A percentile compares a stretch with the other conserved stretches of the same genome.
Conservation (phyloP, 2,888 invertebrate species). For the Anoncus sp. region DNA sequence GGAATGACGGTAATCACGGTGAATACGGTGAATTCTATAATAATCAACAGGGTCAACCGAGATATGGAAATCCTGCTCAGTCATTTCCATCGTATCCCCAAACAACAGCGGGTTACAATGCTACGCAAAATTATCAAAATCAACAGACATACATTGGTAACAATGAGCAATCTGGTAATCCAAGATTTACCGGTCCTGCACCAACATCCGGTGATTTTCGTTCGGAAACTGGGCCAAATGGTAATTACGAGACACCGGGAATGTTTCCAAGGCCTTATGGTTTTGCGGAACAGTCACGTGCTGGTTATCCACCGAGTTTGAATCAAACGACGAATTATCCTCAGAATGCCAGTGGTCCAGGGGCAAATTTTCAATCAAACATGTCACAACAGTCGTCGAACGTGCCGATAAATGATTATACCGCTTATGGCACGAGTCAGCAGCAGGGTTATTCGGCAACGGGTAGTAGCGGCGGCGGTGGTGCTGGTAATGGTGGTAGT, state of each 20-base stretch:
- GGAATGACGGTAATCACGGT: slow-evolving; percentile 73
- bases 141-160: slow-evolving; percentile 61
- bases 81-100: slow-evolving; percentile 76
- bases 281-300: slow-evolving; percentile 77
- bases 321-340: slow-evolving; percentile 76
- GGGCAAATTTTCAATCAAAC: slow-evolving; percentile 72
- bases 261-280: slow-evolving; percentile 76
- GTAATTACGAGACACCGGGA: slow-evolving; percentile 75
- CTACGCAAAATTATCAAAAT: slow-evolving; percentile 64
- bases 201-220: slow-evolving; percentile 72
- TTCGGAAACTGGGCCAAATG: slow-evolving; percentile 72
- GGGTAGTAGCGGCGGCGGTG: slow-evolving; percentile 55
- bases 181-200: slow-evolving; percentile 63
- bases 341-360: slow-evolving; percentile 70
- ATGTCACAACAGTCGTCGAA: slow-evolving; percentile 73
- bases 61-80: slow-evolving; percentile 74
- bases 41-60: slow-evolving; percentile 74
- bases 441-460: slow-evolving; percentile 71
- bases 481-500: slow-evolving; percentile 15
- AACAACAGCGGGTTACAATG: slow-evolving; percentile 71
- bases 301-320: slow-evolving; percentile 74
- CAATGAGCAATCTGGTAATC: slow-evolving; percentile 61
- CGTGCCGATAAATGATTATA: slow-evolving; percentile 75
- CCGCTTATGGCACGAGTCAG: slow-evolving; percentile 74
- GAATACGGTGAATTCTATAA: slow-evolving; percentile 77